Percentiles rank a stretch among this genome's conserved stretches.
These are phyloP conservation scores for Nesospiza acunhae DNA, from an alignment of 2,113 vertebrate species.

Conservation along the genomic window DNA sequence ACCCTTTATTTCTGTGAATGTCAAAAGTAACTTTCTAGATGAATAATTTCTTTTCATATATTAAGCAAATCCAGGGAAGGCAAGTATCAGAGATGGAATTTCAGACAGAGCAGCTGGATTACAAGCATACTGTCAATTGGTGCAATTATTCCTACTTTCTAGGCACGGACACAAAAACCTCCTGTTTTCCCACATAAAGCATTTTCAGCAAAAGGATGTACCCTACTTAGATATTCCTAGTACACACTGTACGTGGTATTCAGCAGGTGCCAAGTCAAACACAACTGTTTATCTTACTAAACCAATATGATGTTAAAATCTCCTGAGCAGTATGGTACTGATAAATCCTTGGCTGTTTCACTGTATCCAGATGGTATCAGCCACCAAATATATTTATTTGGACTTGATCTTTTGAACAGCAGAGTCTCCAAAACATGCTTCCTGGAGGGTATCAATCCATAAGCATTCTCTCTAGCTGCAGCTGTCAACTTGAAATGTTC, in stretches of 20 bases:
- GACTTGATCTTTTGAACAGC: neutral
- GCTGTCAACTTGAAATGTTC: neutral
- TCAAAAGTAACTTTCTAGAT: neutral
- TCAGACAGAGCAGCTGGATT: neutral
- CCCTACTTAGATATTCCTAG: neutral
- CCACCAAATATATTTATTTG: neutral
- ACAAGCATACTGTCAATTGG: neutral
- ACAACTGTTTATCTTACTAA: constrained; percentile 1
- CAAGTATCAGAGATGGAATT: neutral
- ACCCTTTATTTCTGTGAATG: neutral
- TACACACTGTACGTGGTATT: neutral
- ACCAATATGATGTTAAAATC: neutral
- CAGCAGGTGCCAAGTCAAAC: constrained; percentile 12
- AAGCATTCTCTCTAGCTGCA: neutral
- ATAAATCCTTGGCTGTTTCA: neutral
- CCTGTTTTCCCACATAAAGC: neutral
- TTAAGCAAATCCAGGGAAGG: neutral
- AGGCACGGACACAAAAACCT: neutral
- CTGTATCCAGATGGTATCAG: neutral
- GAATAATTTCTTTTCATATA: neutral
- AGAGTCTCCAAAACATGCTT: neutral
- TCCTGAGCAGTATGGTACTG: neutral
- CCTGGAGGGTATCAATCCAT: neutral
- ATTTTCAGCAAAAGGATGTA: neutral
- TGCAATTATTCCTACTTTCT: neutral